Percentiles rank a stretch among this genome's conserved stretches.
Conservation (phyloP, 1,140 invertebrate species). For the Drosophila kanapiae region DNA sequence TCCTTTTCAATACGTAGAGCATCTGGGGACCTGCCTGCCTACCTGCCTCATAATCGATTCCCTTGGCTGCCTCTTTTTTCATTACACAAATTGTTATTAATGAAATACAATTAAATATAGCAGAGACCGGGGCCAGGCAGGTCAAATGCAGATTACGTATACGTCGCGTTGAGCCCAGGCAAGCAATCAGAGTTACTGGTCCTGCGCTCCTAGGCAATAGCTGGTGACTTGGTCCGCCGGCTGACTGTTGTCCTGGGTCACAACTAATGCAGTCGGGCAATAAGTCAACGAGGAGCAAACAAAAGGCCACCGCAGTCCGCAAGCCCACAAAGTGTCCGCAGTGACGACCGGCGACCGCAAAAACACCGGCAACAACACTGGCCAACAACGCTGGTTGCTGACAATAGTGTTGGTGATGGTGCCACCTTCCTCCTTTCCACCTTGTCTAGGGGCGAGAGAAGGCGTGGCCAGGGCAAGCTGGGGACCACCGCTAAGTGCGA, state of each 20-base stretch:
- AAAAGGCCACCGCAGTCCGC: constrained; percentile 65
- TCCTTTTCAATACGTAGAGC: constrained; percentile 4
- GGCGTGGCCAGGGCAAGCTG: constrained; percentile 22
- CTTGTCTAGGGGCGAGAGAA: background rate
- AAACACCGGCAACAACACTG: constrained; percentile 42
- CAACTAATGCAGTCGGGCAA: constrained; percentile 76
- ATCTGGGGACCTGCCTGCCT: constrained; percentile 6
- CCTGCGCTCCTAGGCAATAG: background rate
- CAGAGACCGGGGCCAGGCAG: constrained; percentile 17
- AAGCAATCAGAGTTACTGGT: constrained; percentile 55
- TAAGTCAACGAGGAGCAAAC: constrained; percentile 73
- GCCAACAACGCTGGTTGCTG: background rate
- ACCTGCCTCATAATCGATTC: constrained; percentile 15
- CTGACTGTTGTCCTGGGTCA: constrained; percentile 30
- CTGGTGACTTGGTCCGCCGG: constrained; percentile 11
- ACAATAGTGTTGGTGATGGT: background rate
- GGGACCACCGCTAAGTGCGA: constrained; percentile 65
- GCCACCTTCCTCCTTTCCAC: no score
- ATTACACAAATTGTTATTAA: constrained; percentile 79
- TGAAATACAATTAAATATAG: constrained; percentile 83
- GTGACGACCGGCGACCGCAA: constrained; percentile 55
- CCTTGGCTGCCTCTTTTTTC: constrained; percentile 24
- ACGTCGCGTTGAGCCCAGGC: constrained; percentile 54
- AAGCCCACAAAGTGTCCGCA: constrained; percentile 75
- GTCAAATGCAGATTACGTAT: constrained; percentile 76